phyloP scores from a whole-genome alignment of 2,113 vertebrate genomes.

The Anolis carolinensis region DNA sequence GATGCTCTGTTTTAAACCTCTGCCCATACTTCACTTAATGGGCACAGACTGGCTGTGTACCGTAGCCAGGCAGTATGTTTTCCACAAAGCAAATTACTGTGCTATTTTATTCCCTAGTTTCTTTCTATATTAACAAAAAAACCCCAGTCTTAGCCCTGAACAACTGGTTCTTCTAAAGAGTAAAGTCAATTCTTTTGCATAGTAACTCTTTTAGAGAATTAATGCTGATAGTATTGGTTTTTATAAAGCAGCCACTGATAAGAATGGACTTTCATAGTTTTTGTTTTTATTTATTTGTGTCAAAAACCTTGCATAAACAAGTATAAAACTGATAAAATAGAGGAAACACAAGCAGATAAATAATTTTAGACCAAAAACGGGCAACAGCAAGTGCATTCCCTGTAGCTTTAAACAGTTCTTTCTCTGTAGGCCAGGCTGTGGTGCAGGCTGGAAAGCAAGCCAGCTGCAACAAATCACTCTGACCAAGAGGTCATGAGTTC shows the following conservation, averaged over 20 bases:
- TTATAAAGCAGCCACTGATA: neutral
- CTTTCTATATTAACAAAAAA: neutral
- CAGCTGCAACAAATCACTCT: too few species aligned
- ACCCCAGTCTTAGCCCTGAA: neutral
- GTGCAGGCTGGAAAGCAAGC: too few species aligned
- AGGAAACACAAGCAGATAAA: too few species aligned
- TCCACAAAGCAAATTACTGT: neutral
- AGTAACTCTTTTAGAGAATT: neutral
- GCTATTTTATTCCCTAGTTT: neutral
- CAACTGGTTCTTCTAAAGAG: neutral
- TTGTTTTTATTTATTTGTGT: too few species aligned
- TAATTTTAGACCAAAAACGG: too few species aligned
- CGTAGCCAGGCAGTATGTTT: neutral
- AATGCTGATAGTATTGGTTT: neutral
- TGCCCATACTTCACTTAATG: neutral
- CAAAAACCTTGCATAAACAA: too few species aligned
- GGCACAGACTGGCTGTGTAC: neutral
- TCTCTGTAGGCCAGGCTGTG: too few species aligned
- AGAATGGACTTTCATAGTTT: neutral
- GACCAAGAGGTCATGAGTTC: too few species aligned
- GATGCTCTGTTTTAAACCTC: neutral
- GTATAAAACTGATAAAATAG: too few species aligned
- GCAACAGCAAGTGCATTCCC: too few species aligned
- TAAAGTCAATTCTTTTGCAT: neutral
- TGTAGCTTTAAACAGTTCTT: too few species aligned